Base-by-base conservation (phyloP, 2,888 invertebrate species). In the Acholoe squamosa region DNA sequence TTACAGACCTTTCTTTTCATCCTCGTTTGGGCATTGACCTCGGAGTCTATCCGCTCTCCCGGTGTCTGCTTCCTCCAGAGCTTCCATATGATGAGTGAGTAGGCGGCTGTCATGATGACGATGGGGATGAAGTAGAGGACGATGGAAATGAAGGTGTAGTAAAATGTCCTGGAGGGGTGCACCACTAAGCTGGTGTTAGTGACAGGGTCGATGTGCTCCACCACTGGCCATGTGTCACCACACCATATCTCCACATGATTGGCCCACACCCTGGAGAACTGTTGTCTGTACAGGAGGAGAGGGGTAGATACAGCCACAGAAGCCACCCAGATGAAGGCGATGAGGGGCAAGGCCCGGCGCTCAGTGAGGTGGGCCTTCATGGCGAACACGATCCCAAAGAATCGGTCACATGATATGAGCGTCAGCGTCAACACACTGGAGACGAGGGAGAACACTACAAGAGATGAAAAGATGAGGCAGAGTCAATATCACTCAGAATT, bases 121-220 rank as follows among this genome's bases (percentile, higher is more conserved):
- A 98, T 96, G 0, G 98, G 98, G 28, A 98, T 94, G 97, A 98
- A 98, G 0, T 98, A 98, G 31, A 98, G 95, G 10, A 98, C 96
- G 0, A 97, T 97, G 31, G 98, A 96, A 3, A 98, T 96, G 43
- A 98, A 97, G 93, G 98, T 97, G 97, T 98, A 98, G 94, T 98
- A 98, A 56, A 97, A 97, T 33, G 84, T 97, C 97, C 90, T 97
- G 95, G n/a, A 97, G 95, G 0, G 96, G 93, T 0, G 93, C 14
- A 91, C 89, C 31, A 33, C 51, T 7, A 90, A 22, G 14, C 92
- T 92, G 14, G 67, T 51, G 89, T 90, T 91, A 12, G 90, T 91
- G 0, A 86, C 89, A 7, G 91, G 84, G 43, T 93, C 89, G 33
- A 61, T 31, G n/a, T 31, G n/a, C 5, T 89, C 43, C 0, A 91